These are phyloP conservation scores for Amphiprion clarkii DNA, from an alignment of 2,797 vertebrate genomes.

Conservation along the genomic window DNA sequence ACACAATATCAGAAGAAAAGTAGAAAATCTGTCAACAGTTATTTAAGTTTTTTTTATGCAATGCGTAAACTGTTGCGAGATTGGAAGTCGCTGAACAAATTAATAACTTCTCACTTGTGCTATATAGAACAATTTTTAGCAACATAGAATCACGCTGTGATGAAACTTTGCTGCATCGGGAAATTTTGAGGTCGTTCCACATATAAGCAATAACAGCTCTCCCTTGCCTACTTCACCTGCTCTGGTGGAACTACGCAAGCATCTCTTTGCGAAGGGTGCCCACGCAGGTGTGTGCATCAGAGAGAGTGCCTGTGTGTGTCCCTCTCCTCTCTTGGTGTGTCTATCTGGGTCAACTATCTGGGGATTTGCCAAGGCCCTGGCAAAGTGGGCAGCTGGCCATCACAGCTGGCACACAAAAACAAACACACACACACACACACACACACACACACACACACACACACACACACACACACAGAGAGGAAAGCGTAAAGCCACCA, in stretches of 20 bases:
- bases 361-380: conserved; percentile 73
- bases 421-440: conserved; percentile 23
- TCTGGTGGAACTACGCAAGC: conserved; percentile 38
- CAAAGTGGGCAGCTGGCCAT: conserved; percentile 77
- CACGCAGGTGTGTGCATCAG: conserved; percentile 56
- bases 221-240: conserved; percentile 53
- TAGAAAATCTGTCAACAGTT: not conserved
- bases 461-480: conserved; percentile 25
- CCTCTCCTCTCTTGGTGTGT: conserved; percentile 51
- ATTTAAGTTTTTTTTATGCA: not conserved
- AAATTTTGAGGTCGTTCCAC: conserved; percentile 57
- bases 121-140: conserved; percentile 13
- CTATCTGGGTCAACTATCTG: conserved; percentile 83
- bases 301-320: conserved; percentile 18
- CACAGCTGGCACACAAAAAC: conserved; percentile 76
- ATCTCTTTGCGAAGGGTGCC: conserved; percentile 27
- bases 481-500: conserved; percentile 54
- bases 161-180: conserved; percentile 50
- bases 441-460: conserved; percentile 28
- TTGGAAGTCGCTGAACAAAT: conserved; percentile 11
- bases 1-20: not conserved
- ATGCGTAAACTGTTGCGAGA: conserved; percentile 6
- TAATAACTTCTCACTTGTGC: not conserved
- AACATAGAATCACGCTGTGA: not conserved
- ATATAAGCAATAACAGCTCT: conserved; percentile 44